Evolutionary conservation across 53 echinoderm and acorn worm species (phyloP).

Genomic region (Echinarachnius parma): DNA sequence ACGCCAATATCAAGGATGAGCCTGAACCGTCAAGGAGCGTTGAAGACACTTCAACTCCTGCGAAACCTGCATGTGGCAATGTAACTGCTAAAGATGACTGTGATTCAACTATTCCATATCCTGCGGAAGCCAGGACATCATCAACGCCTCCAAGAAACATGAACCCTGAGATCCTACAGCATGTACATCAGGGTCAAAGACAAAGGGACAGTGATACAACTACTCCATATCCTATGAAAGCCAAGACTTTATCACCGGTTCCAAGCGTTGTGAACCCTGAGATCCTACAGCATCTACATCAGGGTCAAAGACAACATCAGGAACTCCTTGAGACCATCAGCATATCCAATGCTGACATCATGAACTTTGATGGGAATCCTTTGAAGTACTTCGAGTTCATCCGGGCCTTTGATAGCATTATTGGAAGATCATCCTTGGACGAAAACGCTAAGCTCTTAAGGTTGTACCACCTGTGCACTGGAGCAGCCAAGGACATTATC

Average conservation of each 20-base stretch:
- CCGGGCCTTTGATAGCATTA: conserved; percentile 50
- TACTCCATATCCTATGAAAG: not conserved
- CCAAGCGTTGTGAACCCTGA: not conserved
- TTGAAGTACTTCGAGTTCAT: conserved; percentile 49
- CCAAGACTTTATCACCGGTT: not conserved
- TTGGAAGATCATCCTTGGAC: conserved; percentile 22
- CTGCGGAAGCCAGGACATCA: too few species aligned
- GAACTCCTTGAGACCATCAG: not conserved
- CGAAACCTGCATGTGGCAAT: not conserved
- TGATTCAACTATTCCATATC: too few species aligned
- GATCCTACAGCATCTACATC: not conserved
- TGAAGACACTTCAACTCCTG: not conserved
- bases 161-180: not conserved
- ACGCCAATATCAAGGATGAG: not conserved
- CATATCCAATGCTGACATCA: conserved; percentile 13
- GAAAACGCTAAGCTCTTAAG: not conserved
- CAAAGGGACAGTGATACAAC: not conserved
- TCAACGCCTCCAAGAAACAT: too few species aligned
- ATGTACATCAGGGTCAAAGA: not conserved
- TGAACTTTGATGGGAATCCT: conserved; percentile 54
- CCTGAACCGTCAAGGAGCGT: not conserved
- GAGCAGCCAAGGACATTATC: not conserved
- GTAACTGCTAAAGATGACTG: too few species aligned
- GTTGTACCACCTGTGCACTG: not conserved
- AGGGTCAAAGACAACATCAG: not conserved